A percentile compares a stretch with the other conserved stretches of the same genome.
These are phyloP conservation scores for Etia nguti DNA, from an alignment of 2,113 vertebrate genomes.

Conservation along the genomic window DNA sequence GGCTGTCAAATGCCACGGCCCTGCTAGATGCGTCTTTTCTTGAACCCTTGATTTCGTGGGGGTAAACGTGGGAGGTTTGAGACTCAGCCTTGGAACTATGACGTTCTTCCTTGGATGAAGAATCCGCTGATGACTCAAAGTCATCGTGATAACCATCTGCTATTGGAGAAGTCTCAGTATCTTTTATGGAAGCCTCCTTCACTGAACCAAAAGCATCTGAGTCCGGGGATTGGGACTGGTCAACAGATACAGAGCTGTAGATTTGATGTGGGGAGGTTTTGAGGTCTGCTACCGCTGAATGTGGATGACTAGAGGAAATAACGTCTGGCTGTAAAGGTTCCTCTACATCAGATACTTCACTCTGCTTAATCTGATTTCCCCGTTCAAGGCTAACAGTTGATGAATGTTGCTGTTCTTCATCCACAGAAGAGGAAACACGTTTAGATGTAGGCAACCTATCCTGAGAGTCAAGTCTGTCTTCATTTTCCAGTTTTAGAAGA, in stretches of 20 bases:
- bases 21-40: constrained; percentile 5
- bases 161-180: background rate
- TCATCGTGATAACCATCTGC: constrained; percentile 70
- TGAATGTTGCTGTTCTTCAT: constrained; percentile 6
- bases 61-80: constrained; percentile 6
- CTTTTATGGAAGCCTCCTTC: constrained; percentile 54
- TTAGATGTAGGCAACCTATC: constrained; percentile 28
- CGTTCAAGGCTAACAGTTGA: background rate
- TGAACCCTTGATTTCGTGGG: constrained; percentile 17
- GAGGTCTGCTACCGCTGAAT: constrained; percentile 22
- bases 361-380: background rate
- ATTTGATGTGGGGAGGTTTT: constrained; percentile 38
- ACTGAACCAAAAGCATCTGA: constrained; percentile 65
- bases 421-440: constrained; percentile 7
- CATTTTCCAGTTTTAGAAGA: constrained; percentile 64
- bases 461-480: constrained; percentile 38
- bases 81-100: constrained; percentile 37
- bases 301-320: background rate
- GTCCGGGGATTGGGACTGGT: constrained; percentile 59
- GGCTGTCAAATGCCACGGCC: constrained; percentile 35
- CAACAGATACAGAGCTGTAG: constrained; percentile 35
- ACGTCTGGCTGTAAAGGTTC: background rate
- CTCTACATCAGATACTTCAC: background rate
- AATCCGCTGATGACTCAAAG: constrained; percentile 69
- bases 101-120: constrained; percentile 49